phyloP scores from a whole-genome alignment of 2,888 invertebrate genomes.

The Drosophila setosimentum region DNA sequence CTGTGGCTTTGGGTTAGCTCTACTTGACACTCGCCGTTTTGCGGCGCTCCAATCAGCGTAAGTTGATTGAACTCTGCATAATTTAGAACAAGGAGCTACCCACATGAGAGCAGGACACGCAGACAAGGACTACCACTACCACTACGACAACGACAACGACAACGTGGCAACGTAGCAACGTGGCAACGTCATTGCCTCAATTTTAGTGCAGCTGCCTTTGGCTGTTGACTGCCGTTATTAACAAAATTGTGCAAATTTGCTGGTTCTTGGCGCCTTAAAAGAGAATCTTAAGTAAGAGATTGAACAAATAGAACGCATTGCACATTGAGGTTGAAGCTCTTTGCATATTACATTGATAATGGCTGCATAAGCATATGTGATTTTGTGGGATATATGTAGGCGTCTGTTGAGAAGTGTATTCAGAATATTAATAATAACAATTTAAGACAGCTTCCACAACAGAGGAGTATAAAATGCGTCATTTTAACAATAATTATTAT shows the following conservation, averaged over 20 bases:
- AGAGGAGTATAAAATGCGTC: not conserved
- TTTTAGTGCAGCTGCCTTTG: constrained; percentile 32
- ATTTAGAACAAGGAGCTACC: constrained; percentile 55
- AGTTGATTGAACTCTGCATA: constrained; percentile 72
- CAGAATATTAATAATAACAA: not conserved
- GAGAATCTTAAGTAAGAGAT: constrained; percentile 41
- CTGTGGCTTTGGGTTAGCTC: constrained; percentile 53
- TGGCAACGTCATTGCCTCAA: constrained; percentile 16
- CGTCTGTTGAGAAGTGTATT: not conserved
- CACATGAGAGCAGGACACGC: constrained; percentile 17
- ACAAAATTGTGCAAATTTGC: constrained; percentile 57
- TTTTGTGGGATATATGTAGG: not conserved
- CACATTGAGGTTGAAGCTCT: constrained; percentile 3
- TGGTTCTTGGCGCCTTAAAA: constrained; percentile 26
- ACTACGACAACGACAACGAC: constrained; percentile 26
- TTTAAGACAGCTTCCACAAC: not conserved
- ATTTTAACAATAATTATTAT: not conserved
- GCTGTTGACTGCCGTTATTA: constrained; percentile 58
- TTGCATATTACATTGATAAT: constrained; percentile 4
- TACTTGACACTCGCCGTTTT: constrained; percentile 66
- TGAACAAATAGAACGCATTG: constrained; percentile 34
- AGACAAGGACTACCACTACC: not conserved
- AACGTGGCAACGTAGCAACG: constrained; percentile 11
- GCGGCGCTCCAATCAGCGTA: constrained; percentile 65
- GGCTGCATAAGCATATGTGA: not conserved